phyloP scores from a whole-genome alignment of 2,888 invertebrate genomes.

The Drosophila pegasa region DNA sequence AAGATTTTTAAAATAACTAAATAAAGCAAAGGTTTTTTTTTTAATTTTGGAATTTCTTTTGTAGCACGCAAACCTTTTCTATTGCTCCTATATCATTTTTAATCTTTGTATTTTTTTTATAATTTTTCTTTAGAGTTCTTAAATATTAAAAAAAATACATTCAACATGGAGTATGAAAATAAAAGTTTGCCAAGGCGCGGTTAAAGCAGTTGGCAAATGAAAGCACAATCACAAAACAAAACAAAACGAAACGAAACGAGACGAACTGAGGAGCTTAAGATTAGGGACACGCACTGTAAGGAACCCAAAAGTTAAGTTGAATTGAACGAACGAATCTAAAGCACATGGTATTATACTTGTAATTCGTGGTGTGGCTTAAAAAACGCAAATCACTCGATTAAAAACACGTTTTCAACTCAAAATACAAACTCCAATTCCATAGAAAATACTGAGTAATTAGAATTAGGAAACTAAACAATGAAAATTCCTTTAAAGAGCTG shows the following conservation, averaged over 20 bases:
- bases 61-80: neutral
- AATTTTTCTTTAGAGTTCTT: constrained; percentile 6
- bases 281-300: constrained; percentile 34
- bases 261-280: constrained; percentile 10
- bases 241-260: neutral
- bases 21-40: neutral
- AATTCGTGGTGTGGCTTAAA: constrained; percentile 52
- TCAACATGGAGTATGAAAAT: constrained; percentile 25
- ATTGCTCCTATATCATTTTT: constrained; percentile 1
- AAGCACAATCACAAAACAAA: constrained; percentile 12
- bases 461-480: constrained; percentile 12
- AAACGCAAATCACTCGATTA: constrained; percentile 47
- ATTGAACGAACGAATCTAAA: constrained; percentile 12
- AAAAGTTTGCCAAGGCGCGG: constrained; percentile 44
- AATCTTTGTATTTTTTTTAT: constrained; percentile 2
- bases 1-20: neutral
- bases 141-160: constrained; percentile 20
- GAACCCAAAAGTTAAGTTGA: constrained; percentile 16
- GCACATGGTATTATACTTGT: constrained; percentile 31
- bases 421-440: constrained; percentile 42
- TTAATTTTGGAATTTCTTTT: neutral
- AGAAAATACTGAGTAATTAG: constrained; percentile 22
- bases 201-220: constrained; percentile 47
- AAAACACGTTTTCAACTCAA: constrained; percentile 34
- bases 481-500: constrained; percentile 31